phyloP scores from a whole-genome alignment of 2,113 vertebrate genomes.

The Varanus komodoensis region DNA sequence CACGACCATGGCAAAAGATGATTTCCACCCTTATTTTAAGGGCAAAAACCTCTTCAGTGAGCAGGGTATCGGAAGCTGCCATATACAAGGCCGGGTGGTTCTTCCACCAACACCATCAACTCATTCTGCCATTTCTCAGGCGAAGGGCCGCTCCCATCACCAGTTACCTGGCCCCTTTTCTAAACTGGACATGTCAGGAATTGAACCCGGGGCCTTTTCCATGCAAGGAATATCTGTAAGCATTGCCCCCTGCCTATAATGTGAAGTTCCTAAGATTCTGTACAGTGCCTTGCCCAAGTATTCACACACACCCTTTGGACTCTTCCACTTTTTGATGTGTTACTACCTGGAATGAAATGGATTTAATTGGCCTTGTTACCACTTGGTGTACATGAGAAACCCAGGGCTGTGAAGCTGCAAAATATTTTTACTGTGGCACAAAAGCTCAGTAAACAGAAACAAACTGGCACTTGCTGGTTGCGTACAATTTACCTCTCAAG shows the following conservation, averaged over 20 bases:
- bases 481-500: too few relatives aligned
- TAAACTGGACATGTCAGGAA: background rate
- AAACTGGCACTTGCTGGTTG: too few relatives aligned
- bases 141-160: background rate
- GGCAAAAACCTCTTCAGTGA: background rate
- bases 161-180: background rate
- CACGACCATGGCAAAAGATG: background rate
- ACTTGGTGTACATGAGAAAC: too few relatives aligned
- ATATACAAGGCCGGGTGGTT: background rate
- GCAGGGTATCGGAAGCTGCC: background rate
- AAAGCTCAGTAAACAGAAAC: too few relatives aligned
- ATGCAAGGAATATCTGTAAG: background rate
- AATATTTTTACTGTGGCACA: too few relatives aligned
- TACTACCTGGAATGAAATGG: too few relatives aligned
- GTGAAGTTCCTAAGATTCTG: slow-evolving; percentile 20
- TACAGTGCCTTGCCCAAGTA: too few relatives aligned
- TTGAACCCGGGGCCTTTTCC: background rate
- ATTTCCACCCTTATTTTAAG: background rate
- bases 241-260: background rate
- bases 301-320: too few relatives aligned
- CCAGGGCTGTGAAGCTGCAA: too few relatives aligned
- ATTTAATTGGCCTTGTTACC: too few relatives aligned
- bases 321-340: too few relatives aligned
- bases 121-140: background rate
- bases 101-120: background rate